Evolutionary conservation across 2,888 invertebrate genomes (phyloP), one percentile per base, ranked within the genome.

Genomic region (Dryocosmus kuriphilus): DNA sequence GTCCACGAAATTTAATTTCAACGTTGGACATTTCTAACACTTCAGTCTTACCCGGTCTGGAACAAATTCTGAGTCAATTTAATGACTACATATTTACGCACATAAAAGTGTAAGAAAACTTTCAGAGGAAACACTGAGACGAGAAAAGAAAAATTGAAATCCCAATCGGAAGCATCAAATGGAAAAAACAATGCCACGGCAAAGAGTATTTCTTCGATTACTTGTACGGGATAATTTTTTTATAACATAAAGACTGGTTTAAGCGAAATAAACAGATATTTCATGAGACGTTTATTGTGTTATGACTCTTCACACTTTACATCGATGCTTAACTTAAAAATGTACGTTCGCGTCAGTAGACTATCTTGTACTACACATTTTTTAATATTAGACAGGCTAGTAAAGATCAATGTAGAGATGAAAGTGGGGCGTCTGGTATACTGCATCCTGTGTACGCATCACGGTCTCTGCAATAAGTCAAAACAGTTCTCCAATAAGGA

Each of bases 381-480:
- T 11, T 14, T 22, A 14, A 24, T 2, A 11, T 57, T 22, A 22
- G 5, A 5, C 22, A 57, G 22, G 38, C 2, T 38, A 38, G 38
- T 57, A 57, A 24, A 57, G 24, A 24, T 24, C 14, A 24, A 57
- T n/a, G 3, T n/a, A n/a, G n/a, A n/a, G n/a, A n/a, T n/a, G n/a
- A n/a, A n/a, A n/a, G n/a, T n/a, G n/a, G n/a, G 24, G 16, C 46
- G 73, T 30, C 55, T 32, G 71, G 30, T 27, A 95, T 90, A 88
- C 95, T 94, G 90, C 96, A 96, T 38, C 97, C 97, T 79, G 93
- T 93, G 86, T 96, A 96, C 71, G 94, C 94, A 74, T 94, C 93
- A 79, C 94, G 93, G 67, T 94, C 91, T 0, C 94, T 90, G 81
- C 96, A 95, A 87, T 94, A 94, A 35, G 92, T 90, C 9, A 97